Percentiles rank a stretch among this genome's conserved stretches.
Evolutionary conservation across 1,140 invertebrate genomes (phyloP).

Genomic region (Heliconius congener): DNA sequence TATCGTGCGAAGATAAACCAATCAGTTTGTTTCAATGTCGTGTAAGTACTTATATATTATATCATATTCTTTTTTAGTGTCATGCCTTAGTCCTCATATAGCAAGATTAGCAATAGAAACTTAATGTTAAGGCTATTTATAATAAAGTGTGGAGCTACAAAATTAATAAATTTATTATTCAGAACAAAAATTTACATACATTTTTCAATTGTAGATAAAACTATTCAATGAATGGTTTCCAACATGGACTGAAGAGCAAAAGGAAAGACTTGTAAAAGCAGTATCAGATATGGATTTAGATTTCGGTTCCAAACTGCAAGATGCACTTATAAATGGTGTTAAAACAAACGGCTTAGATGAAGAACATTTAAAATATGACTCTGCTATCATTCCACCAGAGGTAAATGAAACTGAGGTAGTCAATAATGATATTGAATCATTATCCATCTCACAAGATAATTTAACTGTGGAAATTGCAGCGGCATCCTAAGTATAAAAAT

Average conservation of each 20-base stretch:
- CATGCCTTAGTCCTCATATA: background rate
- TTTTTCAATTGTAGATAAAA: slow-evolving; percentile 84
- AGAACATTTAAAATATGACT: slow-evolving; percentile 7
- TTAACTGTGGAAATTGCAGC: slow-evolving; percentile 68
- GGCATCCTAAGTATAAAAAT: slow-evolving; percentile 55
- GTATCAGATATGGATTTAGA: slow-evolving; percentile 87
- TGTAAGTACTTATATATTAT: slow-evolving; percentile 77
- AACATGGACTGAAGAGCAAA: slow-evolving; percentile 90
- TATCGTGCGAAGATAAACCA: slow-evolving; percentile 87
- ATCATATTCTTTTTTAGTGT: background rate
- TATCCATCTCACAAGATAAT: slow-evolving; percentile 51
- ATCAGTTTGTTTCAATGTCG: slow-evolving; percentile 94
- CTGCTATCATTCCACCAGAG: slow-evolving; percentile 32
- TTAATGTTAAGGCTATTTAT: background rate
- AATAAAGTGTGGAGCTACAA: too few relatives aligned
- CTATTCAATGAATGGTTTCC: slow-evolving; percentile 93
- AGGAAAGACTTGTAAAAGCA: slow-evolving; percentile 85
- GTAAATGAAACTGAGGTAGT: slow-evolving; percentile 30
- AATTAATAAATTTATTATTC: too few relatives aligned
- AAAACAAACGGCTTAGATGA: slow-evolving; percentile 59
- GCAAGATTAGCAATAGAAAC: too few relatives aligned
- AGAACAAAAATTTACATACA: background rate
- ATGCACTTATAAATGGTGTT: slow-evolving; percentile 70
- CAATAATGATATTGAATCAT: slow-evolving; percentile 40
- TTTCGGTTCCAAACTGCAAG: slow-evolving; percentile 87